Conservation (phyloP, 2,113 vertebrate genomes). For the Onychostoma macrolepis region DNA sequence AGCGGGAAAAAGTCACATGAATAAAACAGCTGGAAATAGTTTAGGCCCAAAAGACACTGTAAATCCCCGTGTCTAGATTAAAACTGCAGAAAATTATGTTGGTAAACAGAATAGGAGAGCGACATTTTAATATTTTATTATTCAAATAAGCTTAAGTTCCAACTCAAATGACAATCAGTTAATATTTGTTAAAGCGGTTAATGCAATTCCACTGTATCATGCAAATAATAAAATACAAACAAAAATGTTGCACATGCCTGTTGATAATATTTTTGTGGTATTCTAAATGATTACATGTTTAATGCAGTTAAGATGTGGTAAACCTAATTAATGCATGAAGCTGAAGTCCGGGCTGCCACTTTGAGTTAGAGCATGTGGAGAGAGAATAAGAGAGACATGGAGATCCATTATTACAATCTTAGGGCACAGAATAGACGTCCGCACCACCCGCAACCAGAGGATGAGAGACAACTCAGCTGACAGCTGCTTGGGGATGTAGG, state of each 20-base stretch:
- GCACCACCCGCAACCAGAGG: conserved; percentile 52
- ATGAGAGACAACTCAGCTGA: conserved; percentile 58
- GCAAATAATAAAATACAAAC: not conserved
- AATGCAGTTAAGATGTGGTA: conserved; percentile 13
- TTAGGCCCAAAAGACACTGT: too few relatives aligned
- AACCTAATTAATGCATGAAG: conserved; percentile 42
- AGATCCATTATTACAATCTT: conserved; percentile 69
- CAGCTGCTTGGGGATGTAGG: conserved; percentile 8
- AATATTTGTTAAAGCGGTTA: too few relatives aligned
- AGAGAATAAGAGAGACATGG: conserved; percentile 53
- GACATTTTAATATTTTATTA: not conserved
- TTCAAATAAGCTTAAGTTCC: not conserved
- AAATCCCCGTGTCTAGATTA: too few relatives aligned
- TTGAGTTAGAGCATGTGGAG: conserved; percentile 58
- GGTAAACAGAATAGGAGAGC: not conserved
- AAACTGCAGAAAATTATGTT: too few relatives aligned
- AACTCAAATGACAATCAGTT: too few relatives aligned
- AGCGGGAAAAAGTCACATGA: too few relatives aligned
- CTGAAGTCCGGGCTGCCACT: conserved; percentile 60
- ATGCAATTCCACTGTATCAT: not conserved
- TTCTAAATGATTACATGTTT: conserved; percentile 7
- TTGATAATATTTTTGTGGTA: conserved; percentile 6
- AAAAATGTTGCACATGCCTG: not conserved
- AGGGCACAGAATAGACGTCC: conserved; percentile 52
- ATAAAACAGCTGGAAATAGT: too few relatives aligned